These are phyloP conservation scores for Aphaenogaster floridana DNA, from an alignment of 1,140 invertebrate species.

Conservation along the genomic window DNA sequence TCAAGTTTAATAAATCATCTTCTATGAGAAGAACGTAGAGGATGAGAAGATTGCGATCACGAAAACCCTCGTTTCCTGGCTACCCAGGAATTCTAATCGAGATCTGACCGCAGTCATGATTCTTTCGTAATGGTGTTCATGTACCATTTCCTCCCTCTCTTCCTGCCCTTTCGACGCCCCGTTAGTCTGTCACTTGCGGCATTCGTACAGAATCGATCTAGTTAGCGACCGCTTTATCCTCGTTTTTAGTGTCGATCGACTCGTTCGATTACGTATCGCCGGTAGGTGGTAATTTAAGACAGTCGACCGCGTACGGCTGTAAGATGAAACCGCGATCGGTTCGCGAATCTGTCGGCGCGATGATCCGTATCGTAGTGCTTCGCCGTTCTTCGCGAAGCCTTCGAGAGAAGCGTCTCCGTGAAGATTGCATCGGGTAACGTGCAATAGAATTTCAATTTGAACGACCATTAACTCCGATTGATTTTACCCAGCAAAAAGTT, in stretches of 20 bases:
- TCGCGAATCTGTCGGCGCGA: constrained; percentile 69
- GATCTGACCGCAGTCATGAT: constrained; percentile 39
- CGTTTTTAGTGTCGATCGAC: constrained; percentile 48
- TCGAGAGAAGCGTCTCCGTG: constrained; percentile 50
- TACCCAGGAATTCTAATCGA: constrained; percentile 32
- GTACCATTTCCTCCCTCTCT: neutral
- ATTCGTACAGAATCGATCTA: constrained; percentile 64
- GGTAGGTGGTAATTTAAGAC: constrained; percentile 71
- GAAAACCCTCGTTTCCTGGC: constrained; percentile 53
- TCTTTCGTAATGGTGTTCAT: constrained; percentile 13
- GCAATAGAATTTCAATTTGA: constrained; percentile 65
- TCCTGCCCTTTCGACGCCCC: constrained; percentile 22
- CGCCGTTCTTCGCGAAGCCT: constrained; percentile 50
- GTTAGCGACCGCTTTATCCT: constrained; percentile 61
- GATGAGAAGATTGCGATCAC: constrained; percentile 35
- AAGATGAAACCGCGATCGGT: constrained; percentile 70
- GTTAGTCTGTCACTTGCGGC: constrained; percentile 4
- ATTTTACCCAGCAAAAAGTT: neutral
- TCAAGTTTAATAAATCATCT: constrained; percentile 44
- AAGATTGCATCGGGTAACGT: constrained; percentile 43
- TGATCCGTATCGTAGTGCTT: constrained; percentile 72
- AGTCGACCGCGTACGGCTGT: constrained; percentile 25
- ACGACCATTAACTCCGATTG: constrained; percentile 27
- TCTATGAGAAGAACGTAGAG: neutral
- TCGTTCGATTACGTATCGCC: constrained; percentile 65